Percentiles rank a stretch among this genome's conserved stretches.
Evolutionary conservation across 2,797 vertebrate species (phyloP).

Genomic region (Acrossocheilus fasciatus): DNA sequence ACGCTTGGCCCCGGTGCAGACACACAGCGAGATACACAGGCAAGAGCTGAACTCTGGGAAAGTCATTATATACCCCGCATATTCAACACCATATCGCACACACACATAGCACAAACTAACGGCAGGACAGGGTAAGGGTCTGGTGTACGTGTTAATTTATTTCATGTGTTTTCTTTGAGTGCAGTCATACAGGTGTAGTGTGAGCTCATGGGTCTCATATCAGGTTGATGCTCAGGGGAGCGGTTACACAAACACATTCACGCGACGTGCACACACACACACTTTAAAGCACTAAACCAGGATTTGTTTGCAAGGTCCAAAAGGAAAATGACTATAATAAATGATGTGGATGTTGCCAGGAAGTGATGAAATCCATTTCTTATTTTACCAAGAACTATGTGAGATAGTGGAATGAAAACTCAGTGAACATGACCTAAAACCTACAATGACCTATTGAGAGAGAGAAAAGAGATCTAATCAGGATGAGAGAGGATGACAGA

Average conservation of each 20-base stretch:
- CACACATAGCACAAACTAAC: slow-evolving; percentile 6
- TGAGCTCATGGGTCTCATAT: slow-evolving; percentile 48
- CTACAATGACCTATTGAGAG: slow-evolving; percentile 8
- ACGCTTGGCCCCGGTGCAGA: slow-evolving; percentile 43
- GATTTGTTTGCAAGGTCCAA: slow-evolving; percentile 12
- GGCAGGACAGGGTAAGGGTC: slow-evolving; percentile 55
- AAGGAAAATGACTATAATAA: slow-evolving; percentile 43
- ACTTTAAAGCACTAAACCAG: background rate
- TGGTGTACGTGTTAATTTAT: slow-evolving; percentile 69
- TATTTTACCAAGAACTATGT: slow-evolving; percentile 26
- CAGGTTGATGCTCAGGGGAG: slow-evolving; percentile 39
- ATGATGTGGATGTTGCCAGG: slow-evolving; percentile 11
- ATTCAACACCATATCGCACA: background rate
- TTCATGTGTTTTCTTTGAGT: slow-evolving; percentile 70
- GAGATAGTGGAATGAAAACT: slow-evolving; percentile 35
- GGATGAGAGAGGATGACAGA: background rate
- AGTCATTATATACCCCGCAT: slow-evolving; percentile 66
- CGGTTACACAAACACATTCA: slow-evolving; percentile 32
- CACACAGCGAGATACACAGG: slow-evolving; percentile 55
- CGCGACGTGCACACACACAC: background rate
- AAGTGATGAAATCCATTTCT: slow-evolving; percentile 43
- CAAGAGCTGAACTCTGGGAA: slow-evolving; percentile 61
- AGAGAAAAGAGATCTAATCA: background rate
- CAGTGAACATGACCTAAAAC: background rate
- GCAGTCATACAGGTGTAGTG: slow-evolving; percentile 65